These are phyloP conservation scores for Andrena camellia DNA, from an alignment of 2,888 invertebrate species.

Conservation along the genomic window DNA sequence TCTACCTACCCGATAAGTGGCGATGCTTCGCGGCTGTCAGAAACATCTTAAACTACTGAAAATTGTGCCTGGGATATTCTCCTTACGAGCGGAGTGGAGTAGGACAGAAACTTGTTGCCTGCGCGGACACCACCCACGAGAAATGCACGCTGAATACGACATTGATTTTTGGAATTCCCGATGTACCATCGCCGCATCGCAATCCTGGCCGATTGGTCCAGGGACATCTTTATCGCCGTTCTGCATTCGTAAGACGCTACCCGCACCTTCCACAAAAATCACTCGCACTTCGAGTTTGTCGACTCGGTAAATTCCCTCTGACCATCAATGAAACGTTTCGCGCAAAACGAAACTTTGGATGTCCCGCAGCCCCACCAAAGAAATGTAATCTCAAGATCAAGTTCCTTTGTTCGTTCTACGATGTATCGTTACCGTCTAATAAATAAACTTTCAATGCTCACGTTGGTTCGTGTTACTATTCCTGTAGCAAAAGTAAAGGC, in stretches of 20 bases:
- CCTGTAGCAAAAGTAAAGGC: too few relatives aligned
- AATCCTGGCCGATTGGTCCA: not conserved
- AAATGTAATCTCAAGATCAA: not conserved
- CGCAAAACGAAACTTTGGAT: not conserved
- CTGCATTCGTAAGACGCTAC: not conserved
- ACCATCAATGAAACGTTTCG: not conserved
- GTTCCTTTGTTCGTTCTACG: constrained; percentile 1
- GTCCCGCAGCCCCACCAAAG: not conserved
- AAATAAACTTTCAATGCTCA: not conserved
- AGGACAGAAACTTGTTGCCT: constrained; percentile 49
- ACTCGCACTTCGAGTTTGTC: not conserved
- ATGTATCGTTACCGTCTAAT: not conserved
- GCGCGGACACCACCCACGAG: constrained; percentile 10
- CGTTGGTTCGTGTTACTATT: too few relatives aligned
- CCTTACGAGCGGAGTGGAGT: constrained; percentile 19
- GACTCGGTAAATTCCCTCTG: not conserved
- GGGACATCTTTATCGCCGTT: not conserved
- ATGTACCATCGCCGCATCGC: not conserved
- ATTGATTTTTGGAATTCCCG: constrained; percentile 41
- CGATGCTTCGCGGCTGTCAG: constrained; percentile 94
- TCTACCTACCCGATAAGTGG: constrained; percentile 98
- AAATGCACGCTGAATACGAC: constrained; percentile 12
- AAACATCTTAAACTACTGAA: constrained; percentile 91
- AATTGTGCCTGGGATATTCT: constrained; percentile 25
- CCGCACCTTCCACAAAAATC: not conserved